These are phyloP conservation scores for Ginglymostoma cirratum DNA, from an alignment of 2,113 vertebrate species.

Conservation along the genomic window DNA sequence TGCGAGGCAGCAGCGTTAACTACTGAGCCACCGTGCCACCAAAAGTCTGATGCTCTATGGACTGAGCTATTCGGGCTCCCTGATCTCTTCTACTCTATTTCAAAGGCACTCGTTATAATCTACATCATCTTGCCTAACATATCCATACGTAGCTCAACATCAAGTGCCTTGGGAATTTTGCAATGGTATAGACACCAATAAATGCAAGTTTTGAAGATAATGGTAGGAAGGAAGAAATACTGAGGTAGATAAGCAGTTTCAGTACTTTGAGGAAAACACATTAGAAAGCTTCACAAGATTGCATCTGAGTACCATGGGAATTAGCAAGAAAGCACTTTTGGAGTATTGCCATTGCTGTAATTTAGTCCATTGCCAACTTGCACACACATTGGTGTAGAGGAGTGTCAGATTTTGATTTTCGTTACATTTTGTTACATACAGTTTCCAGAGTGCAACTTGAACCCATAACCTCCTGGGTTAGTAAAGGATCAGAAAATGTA, in stretches of 20 bases:
- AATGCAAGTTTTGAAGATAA: not conserved
- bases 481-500: not conserved
- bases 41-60: no score
- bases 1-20: no score
- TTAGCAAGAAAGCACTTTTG: not conserved
- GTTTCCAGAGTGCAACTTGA: not conserved
- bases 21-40: no score
- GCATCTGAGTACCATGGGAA: not conserved
- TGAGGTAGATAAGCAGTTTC: not conserved
- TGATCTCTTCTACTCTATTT: not conserved
- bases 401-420: not conserved
- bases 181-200: no score
- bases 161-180: no score
- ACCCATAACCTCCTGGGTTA: not conserved
- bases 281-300: not conserved
- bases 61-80: no score
- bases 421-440: not conserved
- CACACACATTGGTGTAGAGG: not conserved
- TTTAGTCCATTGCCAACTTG: not conserved
- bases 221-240: not conserved
- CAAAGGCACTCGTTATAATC: not conserved
- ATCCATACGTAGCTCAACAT: not conserved
- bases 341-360: not conserved
- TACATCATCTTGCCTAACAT: not conserved
- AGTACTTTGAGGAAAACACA: not conserved